phyloP scores from a whole-genome alignment of 2,888 invertebrate genomes.

The Cryptops parisi region DNA sequence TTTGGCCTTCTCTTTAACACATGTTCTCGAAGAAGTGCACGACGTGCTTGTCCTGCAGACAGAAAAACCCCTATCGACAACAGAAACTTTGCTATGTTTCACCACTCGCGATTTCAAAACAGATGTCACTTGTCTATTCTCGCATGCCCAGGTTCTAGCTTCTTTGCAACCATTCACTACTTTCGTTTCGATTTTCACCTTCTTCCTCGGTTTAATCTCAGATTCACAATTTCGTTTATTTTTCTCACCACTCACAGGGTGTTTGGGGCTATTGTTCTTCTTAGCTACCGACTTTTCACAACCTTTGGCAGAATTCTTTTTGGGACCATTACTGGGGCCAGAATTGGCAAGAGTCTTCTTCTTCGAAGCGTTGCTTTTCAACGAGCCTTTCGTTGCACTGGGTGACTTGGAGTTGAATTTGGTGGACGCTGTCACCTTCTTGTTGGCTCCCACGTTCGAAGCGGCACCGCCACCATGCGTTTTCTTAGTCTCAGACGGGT shows the following conservation, averaged over 20 bases:
- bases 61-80: too few species aligned
- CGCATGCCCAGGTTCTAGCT: neutral
- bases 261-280: too few species aligned
- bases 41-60: too few species aligned
- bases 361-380: too few species aligned
- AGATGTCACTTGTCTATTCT: neutral
- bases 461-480: neutral
- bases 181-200: slow-evolving; percentile 1
- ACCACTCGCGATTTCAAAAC: neutral
- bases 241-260: neutral
- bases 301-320: too few species aligned
- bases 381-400: too few species aligned
- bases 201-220: slow-evolving; percentile 1
- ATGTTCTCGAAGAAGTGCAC: too few species aligned
- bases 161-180: neutral
- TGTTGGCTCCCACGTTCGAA: neutral
- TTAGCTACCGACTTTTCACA: slow-evolving; percentile 6
- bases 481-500: neutral
- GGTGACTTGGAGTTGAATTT: too few species aligned
- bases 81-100: slow-evolving; percentile 3
- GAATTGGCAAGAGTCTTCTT: too few species aligned
- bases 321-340: too few species aligned
- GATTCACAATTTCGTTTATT: neutral
- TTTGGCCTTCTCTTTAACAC: too few species aligned
- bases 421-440: neutral